Evolutionary conservation across 2,113 vertebrate species (phyloP), one percentile per base, ranked within the genome.

Genomic region (Macquaria ambigua): DNA sequence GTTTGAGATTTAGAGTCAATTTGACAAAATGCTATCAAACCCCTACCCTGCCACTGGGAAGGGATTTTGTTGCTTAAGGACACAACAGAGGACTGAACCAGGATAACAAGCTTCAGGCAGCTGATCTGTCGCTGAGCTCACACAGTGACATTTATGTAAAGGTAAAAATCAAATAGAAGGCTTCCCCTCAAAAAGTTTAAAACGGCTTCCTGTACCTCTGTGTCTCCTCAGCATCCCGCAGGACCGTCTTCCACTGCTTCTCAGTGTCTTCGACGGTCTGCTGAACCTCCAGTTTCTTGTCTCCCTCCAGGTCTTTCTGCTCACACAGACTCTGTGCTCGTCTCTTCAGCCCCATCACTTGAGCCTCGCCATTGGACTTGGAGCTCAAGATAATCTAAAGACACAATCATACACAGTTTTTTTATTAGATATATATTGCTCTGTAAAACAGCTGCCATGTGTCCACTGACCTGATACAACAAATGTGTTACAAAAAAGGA

Each of bases 261-360:
- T 94, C 92, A 1, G 67, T 21, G 39, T 90, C 77, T 56, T 21
- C 43, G 5, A 94, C 67, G 15, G 53, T 86, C 59, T 77, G 78
- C 61, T 92, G 66, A 10, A 95, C 55, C 68, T 90, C 79, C 28
- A 1, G 12, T 43, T 50, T 94, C 70, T 77, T 87, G 53, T 89
- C 81, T n/a, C 71, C 74, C 50, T 92, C 82, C 80, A 96, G 79
- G n/a, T 91, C 91, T 61, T 74, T 23, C 8, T 88, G 79, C 16
- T 72, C 74, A 39, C 69, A 90, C 31, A 96, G 90, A 87, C 84
- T 86, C 70, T 94, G 56, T 0, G 61, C 89, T 86, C 82, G 90
- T 43, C 39, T 94, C 72, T 78, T 93, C 77, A 96, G 76, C 53
- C 90, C 91, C 28, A n/a, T 66, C 82, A 96, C 58, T 48, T 92